Evolutionary conservation across 1,140 invertebrate genomes (phyloP).

Genomic region (Lepidotrigona ventralis): DNA sequence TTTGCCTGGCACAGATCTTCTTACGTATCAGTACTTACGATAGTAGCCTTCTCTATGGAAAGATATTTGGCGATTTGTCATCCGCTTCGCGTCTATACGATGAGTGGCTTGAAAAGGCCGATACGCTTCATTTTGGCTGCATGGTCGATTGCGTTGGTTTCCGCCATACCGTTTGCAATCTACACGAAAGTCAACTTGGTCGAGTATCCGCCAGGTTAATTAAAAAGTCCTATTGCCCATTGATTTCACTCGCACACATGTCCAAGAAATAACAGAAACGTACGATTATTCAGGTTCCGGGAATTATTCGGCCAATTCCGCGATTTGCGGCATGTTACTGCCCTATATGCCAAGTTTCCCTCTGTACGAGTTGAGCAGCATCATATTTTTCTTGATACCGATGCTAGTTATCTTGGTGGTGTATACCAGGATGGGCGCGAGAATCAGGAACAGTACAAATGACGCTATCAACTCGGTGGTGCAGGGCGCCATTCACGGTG

Average conservation of each 20-base stretch:
- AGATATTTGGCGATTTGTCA: constrained; percentile 95
- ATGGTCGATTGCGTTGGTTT: constrained; percentile 88
- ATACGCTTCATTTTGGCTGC: constrained; percentile 88
- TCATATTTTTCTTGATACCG: constrained; percentile 91
- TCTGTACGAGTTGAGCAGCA: constrained; percentile 88
- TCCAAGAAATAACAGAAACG: not conserved
- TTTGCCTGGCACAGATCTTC: constrained; percentile 81
- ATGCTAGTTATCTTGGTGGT: constrained; percentile 87
- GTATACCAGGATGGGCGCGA: constrained; percentile 87
- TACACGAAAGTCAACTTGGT: constrained; percentile 86
- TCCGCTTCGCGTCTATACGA: constrained; percentile 88
- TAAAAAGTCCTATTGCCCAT: not conserved
- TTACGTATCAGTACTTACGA: constrained; percentile 93
- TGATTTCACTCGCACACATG: no score
- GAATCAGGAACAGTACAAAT: constrained; percentile 82
- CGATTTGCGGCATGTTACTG: constrained; percentile 87
- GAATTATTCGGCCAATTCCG: constrained; percentile 82
- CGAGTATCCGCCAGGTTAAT: constrained; percentile 83
- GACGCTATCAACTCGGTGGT: constrained; percentile 78
- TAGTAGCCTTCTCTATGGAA: constrained; percentile 92
- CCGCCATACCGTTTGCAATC: constrained; percentile 88
- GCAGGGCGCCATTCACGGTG: constrained; percentile 84
- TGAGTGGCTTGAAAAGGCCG: constrained; percentile 89
- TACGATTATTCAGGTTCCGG: constrained; percentile 55
- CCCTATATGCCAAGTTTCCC: constrained; percentile 83